A percentile compares a stretch with the other conserved stretches of the same genome.
These are phyloP conservation scores for Oncorhynchus keta DNA, from an alignment of 2,113 vertebrate species.

Conservation along the genomic window DNA sequence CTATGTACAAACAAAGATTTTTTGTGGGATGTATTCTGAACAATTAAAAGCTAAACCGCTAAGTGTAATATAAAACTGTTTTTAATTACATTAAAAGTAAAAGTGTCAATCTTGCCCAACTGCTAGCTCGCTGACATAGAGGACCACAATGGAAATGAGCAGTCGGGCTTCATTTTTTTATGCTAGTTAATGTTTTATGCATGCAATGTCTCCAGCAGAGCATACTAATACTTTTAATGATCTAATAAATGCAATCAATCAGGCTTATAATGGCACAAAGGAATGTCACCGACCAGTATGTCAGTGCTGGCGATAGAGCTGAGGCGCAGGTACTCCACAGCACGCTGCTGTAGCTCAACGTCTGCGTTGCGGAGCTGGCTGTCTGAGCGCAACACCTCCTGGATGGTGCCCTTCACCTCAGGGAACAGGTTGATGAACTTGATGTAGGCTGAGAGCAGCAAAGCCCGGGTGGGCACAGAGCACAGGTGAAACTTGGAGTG, in stretches of 20 bases:
- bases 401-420: conserved; percentile 87
- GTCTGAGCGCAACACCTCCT: conserved; percentile 85
- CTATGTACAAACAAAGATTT: not conserved
- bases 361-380: conserved; percentile 88
- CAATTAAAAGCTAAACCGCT: not conserved
- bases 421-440: conserved; percentile 93
- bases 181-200: too few relatives aligned
- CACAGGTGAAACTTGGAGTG: conserved; percentile 91
- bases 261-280: too few relatives aligned
- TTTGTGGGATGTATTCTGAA: not conserved
- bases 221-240: too few relatives aligned
- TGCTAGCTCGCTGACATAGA: not conserved
- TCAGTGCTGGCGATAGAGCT: conserved; percentile 88
- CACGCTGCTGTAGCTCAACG: conserved; percentile 88
- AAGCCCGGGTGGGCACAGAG: conserved; percentile 83
- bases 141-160: not conserved
- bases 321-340: conserved; percentile 88
- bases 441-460: conserved; percentile 87
- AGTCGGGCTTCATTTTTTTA: not conserved
- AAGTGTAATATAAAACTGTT: not conserved
- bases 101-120: not conserved
- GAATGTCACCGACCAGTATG: conserved; percentile 76
- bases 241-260: too few relatives aligned
- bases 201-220: too few relatives aligned
- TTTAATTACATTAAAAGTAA: not conserved